phyloP scores from a whole-genome alignment of 2,797 vertebrate genomes.

The Acanthopagrus latus region DNA sequence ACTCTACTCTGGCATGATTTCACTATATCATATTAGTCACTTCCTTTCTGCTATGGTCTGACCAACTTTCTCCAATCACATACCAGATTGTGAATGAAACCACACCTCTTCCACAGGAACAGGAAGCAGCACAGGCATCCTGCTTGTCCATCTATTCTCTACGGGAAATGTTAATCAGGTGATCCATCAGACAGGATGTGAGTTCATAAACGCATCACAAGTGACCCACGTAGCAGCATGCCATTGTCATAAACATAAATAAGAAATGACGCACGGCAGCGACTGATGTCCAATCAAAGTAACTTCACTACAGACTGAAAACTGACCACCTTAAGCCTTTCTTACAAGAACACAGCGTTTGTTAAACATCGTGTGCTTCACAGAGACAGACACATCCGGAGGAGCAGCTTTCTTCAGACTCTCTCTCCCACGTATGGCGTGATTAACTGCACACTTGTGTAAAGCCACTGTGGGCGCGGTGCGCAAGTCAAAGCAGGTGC shows the following conservation, averaged over 20 bases:
- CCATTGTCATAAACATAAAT: not conserved
- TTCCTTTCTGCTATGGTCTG: constrained; percentile 52
- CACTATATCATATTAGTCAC: not conserved
- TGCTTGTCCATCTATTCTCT: not conserved
- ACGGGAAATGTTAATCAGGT: not conserved
- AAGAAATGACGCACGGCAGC: not conserved
- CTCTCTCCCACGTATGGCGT: not conserved
- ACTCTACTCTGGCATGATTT: no score
- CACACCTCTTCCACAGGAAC: not conserved
- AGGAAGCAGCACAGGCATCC: not conserved
- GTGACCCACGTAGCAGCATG: not conserved
- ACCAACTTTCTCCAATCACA: constrained; percentile 30
- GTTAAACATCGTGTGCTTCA: not conserved
- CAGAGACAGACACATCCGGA: not conserved
- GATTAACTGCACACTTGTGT: constrained; percentile 31
- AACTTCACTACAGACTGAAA: not conserved
- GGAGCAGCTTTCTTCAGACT: not conserved
- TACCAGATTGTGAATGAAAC: not conserved
- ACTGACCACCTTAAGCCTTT: not conserved
- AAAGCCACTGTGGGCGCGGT: constrained; percentile 1
- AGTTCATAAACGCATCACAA: not conserved
- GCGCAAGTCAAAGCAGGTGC: constrained; percentile 24
- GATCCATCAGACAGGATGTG: constrained; percentile 23
- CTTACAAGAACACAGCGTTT: not conserved
- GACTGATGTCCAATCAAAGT: not conserved